Evolutionary conservation across 2,888 invertebrate species (phyloP), one percentile per base, ranked within the genome.

Genomic region (Allacma fusca): DNA sequence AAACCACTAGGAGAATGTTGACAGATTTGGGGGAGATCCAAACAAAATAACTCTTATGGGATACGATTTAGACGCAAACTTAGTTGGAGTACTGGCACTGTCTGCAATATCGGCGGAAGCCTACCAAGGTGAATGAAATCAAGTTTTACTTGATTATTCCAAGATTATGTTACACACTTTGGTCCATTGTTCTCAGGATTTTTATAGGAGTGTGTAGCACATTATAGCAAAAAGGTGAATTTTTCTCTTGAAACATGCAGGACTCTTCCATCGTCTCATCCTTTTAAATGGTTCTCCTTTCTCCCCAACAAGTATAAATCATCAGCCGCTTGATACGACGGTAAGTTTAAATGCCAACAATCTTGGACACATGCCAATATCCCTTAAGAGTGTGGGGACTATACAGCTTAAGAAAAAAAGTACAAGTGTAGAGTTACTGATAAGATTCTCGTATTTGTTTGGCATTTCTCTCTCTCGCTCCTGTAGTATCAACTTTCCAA

Each of bases 221-320:
- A 5, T 5, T 40, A 40, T 40, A n/a, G n/a, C n/a, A n/a, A 50
- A 19, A 50, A 19, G n/a, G 50, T 1, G 50, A 50, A 50, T 4
- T 12, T 13, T 62, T n/a, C 23, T 62, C 13, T 62, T 62, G 9
- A 19, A 43, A 12, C 13, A 43, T 40, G 29, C 75, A 82, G 83
- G 83, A 23, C 78, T 83, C 7, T 83, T 83, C 75, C 82, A 83
- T 75, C 80, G 83, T 13, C 78, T 83, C 19, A 83, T 83, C 59
- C 70, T 83, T 43, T 59, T 83, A 21, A 83, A 83, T 65, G 82
- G 83, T 24, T 83, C 83, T n/a, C 83, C 83, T 13, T 82, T 83
- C 68, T 79, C 82, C 24, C 82, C 83, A n/a, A 79, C 80, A 68
- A 80, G 80, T 59, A 81, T 83, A 50, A 83, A 83, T 69, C 80